These are phyloP conservation scores for Daboia siamensis DNA, from an alignment of 2,113 vertebrate genomes.

Conservation along the genomic window DNA sequence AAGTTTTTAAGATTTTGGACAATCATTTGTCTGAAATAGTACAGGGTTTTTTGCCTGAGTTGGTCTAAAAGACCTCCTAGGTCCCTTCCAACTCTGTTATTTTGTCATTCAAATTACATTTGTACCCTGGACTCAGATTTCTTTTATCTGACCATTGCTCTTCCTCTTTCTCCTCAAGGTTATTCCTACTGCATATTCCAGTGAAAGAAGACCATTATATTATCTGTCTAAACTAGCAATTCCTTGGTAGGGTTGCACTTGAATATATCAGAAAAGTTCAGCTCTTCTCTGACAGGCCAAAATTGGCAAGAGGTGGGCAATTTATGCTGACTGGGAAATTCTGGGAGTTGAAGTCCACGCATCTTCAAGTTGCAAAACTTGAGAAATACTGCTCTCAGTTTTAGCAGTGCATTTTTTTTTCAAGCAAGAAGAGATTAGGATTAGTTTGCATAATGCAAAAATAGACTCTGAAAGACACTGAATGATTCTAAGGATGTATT, in stretches of 20 bases:
- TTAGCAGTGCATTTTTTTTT: neutral
- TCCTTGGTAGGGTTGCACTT: neutral
- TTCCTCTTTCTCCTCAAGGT: neutral
- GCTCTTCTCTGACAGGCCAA: neutral
- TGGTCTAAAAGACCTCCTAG: too few relatives aligned
- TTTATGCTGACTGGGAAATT: neutral
- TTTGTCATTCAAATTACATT: neutral
- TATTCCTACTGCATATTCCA: neutral
- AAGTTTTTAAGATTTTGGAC: too few relatives aligned
- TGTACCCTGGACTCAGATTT: neutral
- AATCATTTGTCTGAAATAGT: too few relatives aligned
- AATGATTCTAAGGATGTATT: neutral
- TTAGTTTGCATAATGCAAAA: neutral
- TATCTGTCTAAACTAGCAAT: neutral
- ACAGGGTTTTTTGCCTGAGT: too few relatives aligned
- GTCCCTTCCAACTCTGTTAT: too few relatives aligned
- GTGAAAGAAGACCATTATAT: neutral
- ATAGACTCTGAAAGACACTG: neutral
- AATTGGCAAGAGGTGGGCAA: neutral
- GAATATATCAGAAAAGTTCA: neutral
- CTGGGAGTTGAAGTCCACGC: neutral
- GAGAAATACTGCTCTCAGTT: neutral
- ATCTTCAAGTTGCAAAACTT: neutral
- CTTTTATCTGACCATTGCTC: neutral
- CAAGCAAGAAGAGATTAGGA: neutral